These are phyloP conservation scores for Nephrotoma flavescens DNA, from an alignment of 2,888 invertebrate species.

Conservation along the genomic window DNA sequence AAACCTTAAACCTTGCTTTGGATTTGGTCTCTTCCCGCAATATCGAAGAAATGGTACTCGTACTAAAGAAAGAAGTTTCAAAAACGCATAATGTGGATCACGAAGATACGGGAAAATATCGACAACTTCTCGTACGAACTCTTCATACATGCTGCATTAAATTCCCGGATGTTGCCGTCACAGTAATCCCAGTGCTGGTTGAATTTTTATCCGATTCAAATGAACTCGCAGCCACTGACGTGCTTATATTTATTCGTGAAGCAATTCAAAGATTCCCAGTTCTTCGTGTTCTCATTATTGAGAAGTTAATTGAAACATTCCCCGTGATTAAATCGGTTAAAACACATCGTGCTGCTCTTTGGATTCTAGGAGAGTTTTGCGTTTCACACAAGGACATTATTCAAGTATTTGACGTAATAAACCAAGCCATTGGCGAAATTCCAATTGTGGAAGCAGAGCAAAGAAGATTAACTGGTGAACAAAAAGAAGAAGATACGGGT, in stretches of 20 bases:
- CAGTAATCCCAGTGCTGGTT: constrained; percentile 86
- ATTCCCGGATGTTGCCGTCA: constrained; percentile 88
- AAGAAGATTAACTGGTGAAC: constrained; percentile 58
- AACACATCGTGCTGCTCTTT: constrained; percentile 85
- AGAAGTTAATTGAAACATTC: constrained; percentile 60
- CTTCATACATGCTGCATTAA: constrained; percentile 87
- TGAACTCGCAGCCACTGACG: constrained; percentile 84
- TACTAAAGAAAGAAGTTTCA: constrained; percentile 83
- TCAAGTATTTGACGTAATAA: constrained; percentile 63
- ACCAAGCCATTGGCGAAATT: constrained; percentile 55
- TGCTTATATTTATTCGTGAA: constrained; percentile 86
- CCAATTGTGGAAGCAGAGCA: constrained; percentile 49
- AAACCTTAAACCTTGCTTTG: constrained; percentile 71
- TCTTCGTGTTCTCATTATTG: constrained; percentile 66
- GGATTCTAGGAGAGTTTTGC: constrained; percentile 96
- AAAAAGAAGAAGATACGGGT: constrained; percentile 34
- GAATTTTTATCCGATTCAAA: constrained; percentile 85
- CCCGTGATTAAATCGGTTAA: constrained; percentile 78
- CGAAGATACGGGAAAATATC: constrained; percentile 91
- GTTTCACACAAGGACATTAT: constrained; percentile 60
- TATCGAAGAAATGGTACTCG: constrained; percentile 88
- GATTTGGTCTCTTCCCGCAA: constrained; percentile 84
- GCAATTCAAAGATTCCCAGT: constrained; percentile 88
- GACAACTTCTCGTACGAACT: constrained; percentile 88
- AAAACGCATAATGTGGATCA: constrained; percentile 81